Evolutionary conservation across 2,888 invertebrate species (phyloP).

Genomic region (Eupithecia abbreviata): DNA sequence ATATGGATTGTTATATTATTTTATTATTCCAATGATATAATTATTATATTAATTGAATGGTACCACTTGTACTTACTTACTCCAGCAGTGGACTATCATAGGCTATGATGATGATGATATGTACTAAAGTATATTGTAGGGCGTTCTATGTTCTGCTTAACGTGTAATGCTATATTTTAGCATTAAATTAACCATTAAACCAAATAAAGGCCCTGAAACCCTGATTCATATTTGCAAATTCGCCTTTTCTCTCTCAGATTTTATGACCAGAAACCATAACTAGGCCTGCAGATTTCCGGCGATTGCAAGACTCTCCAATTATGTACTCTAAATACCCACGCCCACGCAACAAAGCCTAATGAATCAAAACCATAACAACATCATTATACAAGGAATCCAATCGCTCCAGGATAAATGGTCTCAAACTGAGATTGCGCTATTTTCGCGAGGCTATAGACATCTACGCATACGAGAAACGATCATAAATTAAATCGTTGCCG

Average conservation of each 20-base stretch:
- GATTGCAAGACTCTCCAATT: constrained; percentile 24
- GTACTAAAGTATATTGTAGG: no score
- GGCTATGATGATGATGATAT: no score
- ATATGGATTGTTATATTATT: no score
- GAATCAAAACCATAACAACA: constrained; percentile 38
- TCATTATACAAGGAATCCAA: constrained; percentile 41
- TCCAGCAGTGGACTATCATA: no score
- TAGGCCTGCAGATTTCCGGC: neutral
- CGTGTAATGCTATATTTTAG: no score
- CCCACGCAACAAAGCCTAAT: constrained; percentile 32
- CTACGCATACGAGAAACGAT: constrained; percentile 33
- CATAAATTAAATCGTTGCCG: constrained; percentile 34
- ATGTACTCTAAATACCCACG: constrained; percentile 29
- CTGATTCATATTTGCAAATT: neutral
- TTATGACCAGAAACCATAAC: constrained; percentile 2
- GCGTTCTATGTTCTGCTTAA: no score
- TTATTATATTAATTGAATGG: no score
- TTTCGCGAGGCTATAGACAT: constrained; percentile 33
- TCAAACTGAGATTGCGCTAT: constrained; percentile 36
- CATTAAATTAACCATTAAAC: no score
- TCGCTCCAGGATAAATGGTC: constrained; percentile 36
- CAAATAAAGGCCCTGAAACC: neutral
- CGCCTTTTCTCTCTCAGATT: neutral
- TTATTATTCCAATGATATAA: no score
- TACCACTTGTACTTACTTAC: no score